These are phyloP conservation scores for Anisognathus igniventris DNA, from an alignment of 2,797 vertebrate species.

Conservation along the genomic window DNA sequence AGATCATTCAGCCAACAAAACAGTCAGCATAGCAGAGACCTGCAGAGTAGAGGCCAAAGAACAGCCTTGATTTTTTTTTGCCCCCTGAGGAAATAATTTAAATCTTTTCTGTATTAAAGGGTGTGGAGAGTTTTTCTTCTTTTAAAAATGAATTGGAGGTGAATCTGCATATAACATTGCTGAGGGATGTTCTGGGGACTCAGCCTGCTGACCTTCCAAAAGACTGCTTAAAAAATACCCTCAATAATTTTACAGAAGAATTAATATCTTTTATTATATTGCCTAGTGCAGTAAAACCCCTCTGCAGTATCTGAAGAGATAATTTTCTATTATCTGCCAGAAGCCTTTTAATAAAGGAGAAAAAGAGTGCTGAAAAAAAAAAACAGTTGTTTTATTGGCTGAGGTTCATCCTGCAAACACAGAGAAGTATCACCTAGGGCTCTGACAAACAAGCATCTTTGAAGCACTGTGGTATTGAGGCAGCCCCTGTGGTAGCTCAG, in stretches of 20 bases:
- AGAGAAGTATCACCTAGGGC: constrained; percentile 13
- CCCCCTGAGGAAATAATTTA: neutral
- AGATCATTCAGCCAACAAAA: neutral
- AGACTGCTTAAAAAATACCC: neutral
- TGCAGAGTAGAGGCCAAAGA: neutral
- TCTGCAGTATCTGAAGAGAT: neutral
- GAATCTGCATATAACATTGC: neutral
- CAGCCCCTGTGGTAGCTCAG: neutral
- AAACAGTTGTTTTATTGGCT: constrained; percentile 21
- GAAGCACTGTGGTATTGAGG: neutral
- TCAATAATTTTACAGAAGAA: neutral
- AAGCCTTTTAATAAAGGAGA: constrained; percentile 37
- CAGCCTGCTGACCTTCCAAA: neutral
- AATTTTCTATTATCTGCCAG: constrained; percentile 26
- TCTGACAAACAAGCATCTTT: constrained; percentile 31
- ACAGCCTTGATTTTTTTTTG: neutral
- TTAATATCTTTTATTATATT: neutral
- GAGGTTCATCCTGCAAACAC: constrained; percentile 21
- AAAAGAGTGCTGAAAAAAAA: neutral
- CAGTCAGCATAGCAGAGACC: neutral
- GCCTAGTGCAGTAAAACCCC: neutral
- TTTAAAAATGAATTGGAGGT: neutral
- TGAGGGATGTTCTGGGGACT: neutral
- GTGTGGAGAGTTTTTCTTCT: neutral
- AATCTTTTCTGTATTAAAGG: neutral